A percentile compares a stretch with the other conserved stretches of the same genome.
phyloP scores from a whole-genome alignment of 2,113 vertebrate genomes.

The Hiodon tergisus region DNA sequence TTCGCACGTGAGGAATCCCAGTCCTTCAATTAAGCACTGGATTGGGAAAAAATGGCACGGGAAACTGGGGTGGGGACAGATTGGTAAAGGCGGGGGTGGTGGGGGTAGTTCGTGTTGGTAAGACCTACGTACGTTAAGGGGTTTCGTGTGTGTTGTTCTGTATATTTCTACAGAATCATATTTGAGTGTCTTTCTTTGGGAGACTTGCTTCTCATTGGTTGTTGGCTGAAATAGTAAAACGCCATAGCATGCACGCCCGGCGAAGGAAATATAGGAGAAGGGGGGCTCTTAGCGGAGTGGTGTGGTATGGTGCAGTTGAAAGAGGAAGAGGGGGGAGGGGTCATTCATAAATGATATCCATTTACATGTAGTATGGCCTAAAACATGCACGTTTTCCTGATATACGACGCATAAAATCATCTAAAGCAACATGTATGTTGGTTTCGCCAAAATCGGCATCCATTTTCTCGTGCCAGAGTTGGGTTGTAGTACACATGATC shows the following conservation, averaged over 20 bases:
- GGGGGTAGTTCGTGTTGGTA: slow-evolving; percentile 51
- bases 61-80: slow-evolving; percentile 57
- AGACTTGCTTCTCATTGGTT: slow-evolving; percentile 55
- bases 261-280: slow-evolving; percentile 45
- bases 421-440: background rate
- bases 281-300: slow-evolving; percentile 37
- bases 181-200: slow-evolving; percentile 53
- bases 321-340: slow-evolving; percentile 43
- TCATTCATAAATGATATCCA: slow-evolving; percentile 53
- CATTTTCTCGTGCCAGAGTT: slow-evolving; percentile 39
- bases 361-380: slow-evolving; percentile 35
- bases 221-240: slow-evolving; percentile 53
- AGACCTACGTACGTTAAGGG: slow-evolving; percentile 54
- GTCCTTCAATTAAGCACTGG: slow-evolving; percentile 87
- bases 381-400: background rate
- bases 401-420: background rate
- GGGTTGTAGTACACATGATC: background rate
- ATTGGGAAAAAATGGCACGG: slow-evolving; percentile 59
- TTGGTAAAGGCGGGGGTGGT: slow-evolving; percentile 53
- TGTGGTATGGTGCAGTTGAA: slow-evolving; percentile 37
- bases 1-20: slow-evolving; percentile 93
- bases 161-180: slow-evolving; percentile 59
- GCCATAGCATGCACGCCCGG: slow-evolving; percentile 47
- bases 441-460: slow-evolving; percentile 39
- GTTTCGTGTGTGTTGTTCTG: slow-evolving; percentile 56